Evolutionary conservation across 2,888 invertebrate species (phyloP).

Genomic region (Ctena decussata): DNA sequence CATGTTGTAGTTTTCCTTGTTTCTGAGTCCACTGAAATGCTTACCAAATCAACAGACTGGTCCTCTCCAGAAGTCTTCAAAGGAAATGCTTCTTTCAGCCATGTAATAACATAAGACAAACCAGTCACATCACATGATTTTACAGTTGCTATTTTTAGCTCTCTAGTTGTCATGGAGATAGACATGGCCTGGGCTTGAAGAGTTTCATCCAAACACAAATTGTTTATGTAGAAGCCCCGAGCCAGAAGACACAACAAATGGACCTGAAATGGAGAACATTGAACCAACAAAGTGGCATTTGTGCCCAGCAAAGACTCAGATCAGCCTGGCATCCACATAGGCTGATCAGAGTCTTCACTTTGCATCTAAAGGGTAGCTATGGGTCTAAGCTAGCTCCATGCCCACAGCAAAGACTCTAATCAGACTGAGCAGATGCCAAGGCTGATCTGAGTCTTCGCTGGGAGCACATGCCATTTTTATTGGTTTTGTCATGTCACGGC

Average conservation of each 20-base stretch:
- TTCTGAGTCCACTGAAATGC: not conserved
- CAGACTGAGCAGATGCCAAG: too few species aligned
- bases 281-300: too few species aligned
- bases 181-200: conserved; percentile 91
- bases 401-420: too few species aligned
- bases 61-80: not conserved
- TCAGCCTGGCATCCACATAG: too few species aligned
- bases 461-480: too few species aligned
- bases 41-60: not conserved
- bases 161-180: conserved; percentile 89
- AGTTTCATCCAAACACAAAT: conserved; percentile 87
- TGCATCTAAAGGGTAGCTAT: too few species aligned
- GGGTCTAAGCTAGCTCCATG: too few species aligned
- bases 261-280: conserved; percentile 74
- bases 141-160: conserved; percentile 87
- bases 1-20: too few species aligned
- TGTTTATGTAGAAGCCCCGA: conserved; percentile 91
- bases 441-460: too few species aligned
- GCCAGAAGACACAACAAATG: conserved; percentile 93
- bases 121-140: conserved; percentile 29
- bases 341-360: too few species aligned
- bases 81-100: conserved; percentile 35
- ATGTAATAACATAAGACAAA: conserved; percentile 27
- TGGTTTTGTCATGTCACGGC: too few species aligned
- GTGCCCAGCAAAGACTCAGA: too few species aligned